Conservation (phyloP, 2,113 vertebrate species). For the Phylloscopus trochilus region DNA sequence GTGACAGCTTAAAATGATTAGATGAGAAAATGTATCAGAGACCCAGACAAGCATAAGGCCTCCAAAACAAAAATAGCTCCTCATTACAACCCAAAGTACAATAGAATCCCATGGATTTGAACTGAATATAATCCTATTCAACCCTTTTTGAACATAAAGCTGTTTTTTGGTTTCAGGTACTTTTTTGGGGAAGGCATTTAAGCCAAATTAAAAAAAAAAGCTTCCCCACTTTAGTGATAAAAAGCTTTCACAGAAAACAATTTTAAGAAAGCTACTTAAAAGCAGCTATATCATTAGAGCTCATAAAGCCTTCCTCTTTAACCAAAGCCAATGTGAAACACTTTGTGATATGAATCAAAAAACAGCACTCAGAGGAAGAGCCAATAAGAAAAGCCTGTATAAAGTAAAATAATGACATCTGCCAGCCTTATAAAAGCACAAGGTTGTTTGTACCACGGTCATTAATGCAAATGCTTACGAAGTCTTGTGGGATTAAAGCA, state of each 20-base stretch:
- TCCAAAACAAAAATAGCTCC: background rate
- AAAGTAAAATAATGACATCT: background rate
- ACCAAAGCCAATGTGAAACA: background rate
- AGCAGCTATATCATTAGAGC: background rate
- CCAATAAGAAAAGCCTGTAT: background rate
- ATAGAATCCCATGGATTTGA: background rate
- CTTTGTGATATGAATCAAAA: background rate
- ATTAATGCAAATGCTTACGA: background rate
- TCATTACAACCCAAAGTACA: background rate
- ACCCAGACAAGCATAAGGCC: background rate
- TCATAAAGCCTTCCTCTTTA: background rate
- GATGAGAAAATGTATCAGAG: background rate
- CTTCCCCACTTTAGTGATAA: background rate
- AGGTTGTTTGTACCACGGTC: background rate
- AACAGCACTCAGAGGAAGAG: background rate
- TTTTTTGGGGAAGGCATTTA: background rate
- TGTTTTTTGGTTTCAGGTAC: background rate
- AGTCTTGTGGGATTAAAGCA: background rate
- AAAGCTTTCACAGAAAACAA: background rate
- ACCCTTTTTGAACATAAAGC: background rate
- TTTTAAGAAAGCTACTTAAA: background rate
- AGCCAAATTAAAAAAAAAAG: background rate
- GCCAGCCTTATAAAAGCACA: background rate
- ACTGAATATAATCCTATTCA: background rate
- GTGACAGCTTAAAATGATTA: background rate